phyloP scores from a whole-genome alignment of 2,797 vertebrate genomes.

The Peromyscus eremicus region DNA sequence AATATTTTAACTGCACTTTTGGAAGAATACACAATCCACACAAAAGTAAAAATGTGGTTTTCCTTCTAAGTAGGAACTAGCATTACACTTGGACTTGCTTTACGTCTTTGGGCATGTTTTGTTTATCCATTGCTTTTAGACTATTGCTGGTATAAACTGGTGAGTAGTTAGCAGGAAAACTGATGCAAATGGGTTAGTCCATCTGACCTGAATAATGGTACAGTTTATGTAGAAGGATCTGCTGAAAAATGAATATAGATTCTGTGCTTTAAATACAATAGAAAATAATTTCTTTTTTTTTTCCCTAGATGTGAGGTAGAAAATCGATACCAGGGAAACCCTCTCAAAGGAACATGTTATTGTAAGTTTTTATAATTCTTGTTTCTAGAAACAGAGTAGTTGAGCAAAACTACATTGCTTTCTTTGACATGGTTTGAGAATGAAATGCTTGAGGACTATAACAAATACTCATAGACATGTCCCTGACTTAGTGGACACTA shows the following conservation, averaged over 20 bases:
- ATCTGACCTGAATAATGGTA: not conserved
- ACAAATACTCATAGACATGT: not conserved
- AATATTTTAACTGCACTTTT: constrained; percentile 57
- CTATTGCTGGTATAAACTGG: not conserved
- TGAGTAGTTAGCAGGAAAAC: not conserved
- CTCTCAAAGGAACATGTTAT: constrained; percentile 99
- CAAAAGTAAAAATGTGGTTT: constrained; percentile 62
- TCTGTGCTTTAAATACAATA: constrained; percentile 27
- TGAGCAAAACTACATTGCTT: constrained; percentile 46
- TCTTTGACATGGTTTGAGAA: constrained; percentile 53
- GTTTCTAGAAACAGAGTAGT: constrained; percentile 62
- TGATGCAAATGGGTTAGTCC: not conserved
- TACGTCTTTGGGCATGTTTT: not conserved
- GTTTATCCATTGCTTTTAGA: not conserved
- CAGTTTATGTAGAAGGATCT: constrained; percentile 30
- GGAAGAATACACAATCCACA: constrained; percentile 31
- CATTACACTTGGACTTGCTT: constrained; percentile 36
- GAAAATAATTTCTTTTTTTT: constrained; percentile 76
- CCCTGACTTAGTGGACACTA: not conserved
- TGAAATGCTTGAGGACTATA: constrained; percentile 6
- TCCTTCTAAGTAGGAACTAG: not conserved
- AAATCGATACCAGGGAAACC: constrained; percentile 99
- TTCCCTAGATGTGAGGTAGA: constrained; percentile 96
- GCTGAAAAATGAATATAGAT: constrained; percentile 57
- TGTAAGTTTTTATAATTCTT: constrained; percentile 91